Evolutionary conservation across 1,140 invertebrate genomes (phyloP), one percentile per base, ranked within the genome.

Genomic region (Panulirus ornatus): DNA sequence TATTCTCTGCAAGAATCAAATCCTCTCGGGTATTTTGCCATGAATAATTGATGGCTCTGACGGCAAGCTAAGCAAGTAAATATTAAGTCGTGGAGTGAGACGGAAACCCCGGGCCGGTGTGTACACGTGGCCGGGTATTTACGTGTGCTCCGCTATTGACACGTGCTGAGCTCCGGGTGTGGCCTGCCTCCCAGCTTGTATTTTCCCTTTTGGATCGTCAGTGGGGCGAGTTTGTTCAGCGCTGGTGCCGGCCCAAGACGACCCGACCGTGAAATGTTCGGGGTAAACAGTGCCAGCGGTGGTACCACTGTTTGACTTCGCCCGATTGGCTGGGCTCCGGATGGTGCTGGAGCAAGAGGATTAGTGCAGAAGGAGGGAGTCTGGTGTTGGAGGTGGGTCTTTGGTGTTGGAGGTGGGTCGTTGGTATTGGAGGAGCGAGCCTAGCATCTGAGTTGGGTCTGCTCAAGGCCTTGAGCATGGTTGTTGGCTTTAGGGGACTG

Each of bases 31-130:
- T 86, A 76, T 86, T 86, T 86, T 86, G 71, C n/a, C 71, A 38
- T 86, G 71, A 75, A 86, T 86, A 76, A 86, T 86, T 86, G 73
- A 86, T 47, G 30, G 34, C 47, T 86, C 71, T 86, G 84, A 76
- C 71, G 84, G 84, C 71, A 78, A 47, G 73, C 84, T 76, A 76
- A 86, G 84, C 84, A 40, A 44, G 84, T 76, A 75, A 86, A 86
- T 86, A 86, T 76, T 86, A 86, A 86, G 63, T 76, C 27, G 71
- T 40, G 34, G 47, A 58, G 84, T 51, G 84, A 78, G 84, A 86
- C 71, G 71, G 71, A 86, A 36, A 82, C 42, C 34, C 76, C 71
- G 83, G 40, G 40, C 14, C 22, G 30, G 84, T 38, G 66, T 75
- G 36, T 38, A 75, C 14, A 75, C 16, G 34, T 2, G 22, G 71